Evolutionary conservation across 2,888 invertebrate species (phyloP).

Genomic region (Halocaridina rubra): DNA sequence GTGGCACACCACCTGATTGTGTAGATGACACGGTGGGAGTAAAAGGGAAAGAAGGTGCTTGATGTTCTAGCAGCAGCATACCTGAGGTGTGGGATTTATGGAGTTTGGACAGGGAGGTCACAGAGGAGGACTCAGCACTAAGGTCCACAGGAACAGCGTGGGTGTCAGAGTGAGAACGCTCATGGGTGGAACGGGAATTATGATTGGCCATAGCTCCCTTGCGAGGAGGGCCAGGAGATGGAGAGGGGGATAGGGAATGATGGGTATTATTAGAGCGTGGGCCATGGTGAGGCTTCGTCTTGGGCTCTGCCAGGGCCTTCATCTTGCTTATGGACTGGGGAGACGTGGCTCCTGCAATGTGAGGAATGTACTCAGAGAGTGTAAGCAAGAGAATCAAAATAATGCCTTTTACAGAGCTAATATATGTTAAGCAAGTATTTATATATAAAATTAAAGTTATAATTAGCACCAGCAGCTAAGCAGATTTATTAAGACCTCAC

Average conservation of each 20-base stretch:
- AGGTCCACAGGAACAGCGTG: conserved; percentile 86
- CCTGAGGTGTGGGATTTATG: conserved; percentile 62
- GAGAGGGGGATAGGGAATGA: conserved; percentile 65
- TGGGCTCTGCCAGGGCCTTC: conserved; percentile 80
- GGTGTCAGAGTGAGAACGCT: conserved; percentile 90
- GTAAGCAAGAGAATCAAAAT: conserved; percentile 15
- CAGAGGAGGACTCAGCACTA: conserved; percentile 94
- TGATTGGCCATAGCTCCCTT: conserved; percentile 67
- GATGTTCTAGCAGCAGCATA: conserved; percentile 50
- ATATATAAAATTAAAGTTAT: conserved; percentile 35
- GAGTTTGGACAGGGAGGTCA: conserved; percentile 84
- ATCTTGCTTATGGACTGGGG: conserved; percentile 97
- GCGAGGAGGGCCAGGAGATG: conserved; percentile 66
- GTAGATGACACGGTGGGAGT: not conserved
- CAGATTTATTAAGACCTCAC: conserved; percentile 24
- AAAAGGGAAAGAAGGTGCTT: conserved; percentile 15
- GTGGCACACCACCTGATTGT: not conserved
- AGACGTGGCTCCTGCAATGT: conserved; percentile 82
- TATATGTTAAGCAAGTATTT: conserved; percentile 41
- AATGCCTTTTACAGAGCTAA: conserved; percentile 15
- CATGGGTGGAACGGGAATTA: conserved; percentile 72
- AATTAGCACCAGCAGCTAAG: conserved; percentile 45
- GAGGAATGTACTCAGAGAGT: conserved; percentile 46
- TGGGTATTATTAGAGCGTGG: conserved; percentile 72
- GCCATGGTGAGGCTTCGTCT: conserved; percentile 89